Base-by-base conservation (phyloP, 1,140 invertebrate species). In the Drosophila sucinea region DNA sequence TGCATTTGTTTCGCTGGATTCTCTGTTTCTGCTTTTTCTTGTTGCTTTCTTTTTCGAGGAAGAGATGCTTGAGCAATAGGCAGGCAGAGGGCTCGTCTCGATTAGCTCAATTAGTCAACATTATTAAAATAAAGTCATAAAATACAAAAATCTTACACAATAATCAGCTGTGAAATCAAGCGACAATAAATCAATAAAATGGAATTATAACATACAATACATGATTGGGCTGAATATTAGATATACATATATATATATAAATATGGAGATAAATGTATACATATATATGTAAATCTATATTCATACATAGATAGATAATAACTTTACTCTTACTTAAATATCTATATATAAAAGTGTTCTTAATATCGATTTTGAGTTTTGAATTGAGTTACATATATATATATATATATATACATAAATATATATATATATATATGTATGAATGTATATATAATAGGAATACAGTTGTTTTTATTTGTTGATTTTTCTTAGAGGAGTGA, bases 401-500 rank as follows among this genome's bases (percentile, higher is more conserved):
- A 7, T 44, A 6, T 51, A 4, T 3, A 30, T 30, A 11, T 51
- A 51, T 51, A 51, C 27, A 86, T 81, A 86, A 77, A 17, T 17
- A 17, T 17, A 17, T 17, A 17, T 17, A n/a, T 27, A 27, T 51
- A 27, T 51, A 23, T 47, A 7, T 44, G 23, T 51, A 4, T 38
- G 35, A 30, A 30, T 30, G 40, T 51, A 51, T 51, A 51, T 51
- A 86, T 81, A 86, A 77, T 86, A 86, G 82, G 82, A 86, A 86
- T 86, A 86, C 82, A 86, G 68, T 81, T 77, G 64, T 67, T 77
- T 71, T 74, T 51, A 38, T 33, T 62, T 68, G 41, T 75, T 61
- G 65, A 44, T 68, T 41, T 81, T 38, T 57, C 58, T 81, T 73
- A 30, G 75, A 85, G 77, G 81, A 85, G 74, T 85, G 81, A 85